These are phyloP conservation scores for Ianthella basta DNA, from an alignment of 37 sponge, comb jelly and placozoan genomes.

Conservation along the genomic window DNA sequence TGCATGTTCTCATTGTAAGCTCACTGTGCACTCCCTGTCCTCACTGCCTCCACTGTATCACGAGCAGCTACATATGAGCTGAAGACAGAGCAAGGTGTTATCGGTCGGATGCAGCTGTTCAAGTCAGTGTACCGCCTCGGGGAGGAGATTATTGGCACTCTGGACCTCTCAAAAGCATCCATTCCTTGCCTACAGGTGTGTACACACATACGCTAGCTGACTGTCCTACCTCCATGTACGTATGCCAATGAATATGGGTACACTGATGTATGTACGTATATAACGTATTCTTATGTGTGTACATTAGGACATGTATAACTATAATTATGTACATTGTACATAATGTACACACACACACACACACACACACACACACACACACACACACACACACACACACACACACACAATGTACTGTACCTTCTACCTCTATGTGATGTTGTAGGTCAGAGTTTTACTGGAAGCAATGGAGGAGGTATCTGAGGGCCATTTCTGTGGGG, in stretches of 20 bases:
- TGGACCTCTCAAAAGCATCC: constrained; percentile 68
- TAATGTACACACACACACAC: too few relatives aligned
- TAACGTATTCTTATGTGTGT: not conserved
- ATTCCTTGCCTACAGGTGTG: constrained; percentile 64
- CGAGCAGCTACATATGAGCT: constrained; percentile 76
- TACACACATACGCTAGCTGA: constrained; percentile 8
- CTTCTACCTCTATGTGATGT: not conserved
- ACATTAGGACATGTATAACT: too few relatives aligned
- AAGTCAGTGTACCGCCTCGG: constrained; percentile 82
- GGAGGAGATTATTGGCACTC: constrained; percentile 67
- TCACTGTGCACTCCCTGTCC: too few relatives aligned
- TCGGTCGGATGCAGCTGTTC: constrained; percentile 65
- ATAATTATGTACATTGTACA: too few relatives aligned
- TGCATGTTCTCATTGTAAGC: too few relatives aligned
- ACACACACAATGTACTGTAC: not conserved
- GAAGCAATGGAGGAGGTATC: constrained; percentile 59
- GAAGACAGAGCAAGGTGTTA: constrained; percentile 53
- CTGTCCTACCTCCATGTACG: not conserved
- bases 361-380: not conserved
- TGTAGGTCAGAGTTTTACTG: constrained; percentile 50
- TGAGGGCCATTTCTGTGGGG: constrained; percentile 31
- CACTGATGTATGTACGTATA: not conserved
- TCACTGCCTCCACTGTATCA: too few relatives aligned
- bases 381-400: not conserved
- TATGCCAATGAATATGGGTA: too few relatives aligned